Evolutionary conservation across 2,113 vertebrate species (phyloP).

Genomic region (Camelus bactrianus): DNA sequence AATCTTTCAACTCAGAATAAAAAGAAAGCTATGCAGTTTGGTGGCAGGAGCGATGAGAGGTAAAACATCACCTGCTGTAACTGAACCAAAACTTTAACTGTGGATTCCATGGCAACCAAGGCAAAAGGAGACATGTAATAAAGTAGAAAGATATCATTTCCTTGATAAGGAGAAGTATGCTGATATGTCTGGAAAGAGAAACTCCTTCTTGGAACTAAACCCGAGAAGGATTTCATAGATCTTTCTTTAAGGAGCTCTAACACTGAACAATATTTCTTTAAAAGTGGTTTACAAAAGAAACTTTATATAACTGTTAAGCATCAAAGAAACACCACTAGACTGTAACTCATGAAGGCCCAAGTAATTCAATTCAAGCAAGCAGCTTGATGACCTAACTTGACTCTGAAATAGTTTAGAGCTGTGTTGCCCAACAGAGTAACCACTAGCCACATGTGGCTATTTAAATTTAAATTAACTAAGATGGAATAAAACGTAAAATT

Average conservation of each 20-base stretch:
- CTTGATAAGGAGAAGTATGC: neutral
- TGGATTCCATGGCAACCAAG: neutral
- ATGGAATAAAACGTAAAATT: neutral
- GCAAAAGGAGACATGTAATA: neutral
- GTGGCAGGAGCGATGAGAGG: neutral
- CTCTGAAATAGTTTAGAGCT: neutral
- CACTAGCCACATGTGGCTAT: neutral
- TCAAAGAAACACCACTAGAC: neutral
- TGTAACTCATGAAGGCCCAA: neutral
- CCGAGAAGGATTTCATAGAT: neutral
- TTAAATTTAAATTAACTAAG: neutral
- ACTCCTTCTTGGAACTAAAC: neutral
- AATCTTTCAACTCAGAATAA: neutral
- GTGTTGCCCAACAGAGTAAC: rapidly evolving
- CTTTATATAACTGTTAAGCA: neutral
- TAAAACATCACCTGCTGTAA: neutral
- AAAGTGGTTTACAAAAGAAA: neutral
- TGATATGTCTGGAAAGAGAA: neutral
- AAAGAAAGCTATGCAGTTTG: neutral
- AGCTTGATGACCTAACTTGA: neutral
- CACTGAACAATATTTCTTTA: neutral
- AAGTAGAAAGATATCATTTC: rapidly evolving
- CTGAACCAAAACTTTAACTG: neutral
- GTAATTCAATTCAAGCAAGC: neutral
- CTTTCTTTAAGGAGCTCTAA: neutral